phyloP scores from a whole-genome alignment of 2,888 invertebrate genomes.

The Dryobota labecula region DNA sequence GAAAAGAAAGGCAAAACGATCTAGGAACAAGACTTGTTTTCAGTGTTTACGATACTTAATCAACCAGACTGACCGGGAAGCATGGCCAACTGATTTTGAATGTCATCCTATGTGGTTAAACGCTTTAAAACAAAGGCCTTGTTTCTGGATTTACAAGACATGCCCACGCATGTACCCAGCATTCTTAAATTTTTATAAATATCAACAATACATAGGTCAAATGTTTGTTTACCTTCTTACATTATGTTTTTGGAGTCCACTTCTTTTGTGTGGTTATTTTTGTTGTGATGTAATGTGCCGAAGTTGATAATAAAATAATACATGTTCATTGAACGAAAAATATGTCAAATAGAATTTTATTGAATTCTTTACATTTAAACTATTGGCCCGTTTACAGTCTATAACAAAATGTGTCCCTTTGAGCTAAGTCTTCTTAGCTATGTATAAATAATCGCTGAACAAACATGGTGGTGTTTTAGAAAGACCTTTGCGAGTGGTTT shows the following conservation, averaged over 20 bases:
- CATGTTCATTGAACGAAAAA: conserved; percentile 15
- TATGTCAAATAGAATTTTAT: background rate
- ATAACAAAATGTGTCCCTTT: background rate
- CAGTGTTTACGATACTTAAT: conserved; percentile 17
- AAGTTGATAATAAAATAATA: conserved; percentile 15
- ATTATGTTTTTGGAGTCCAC: conserved; percentile 75
- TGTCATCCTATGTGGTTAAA: conserved; percentile 38
- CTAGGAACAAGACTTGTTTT: background rate
- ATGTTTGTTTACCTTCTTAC: conserved; percentile 63
- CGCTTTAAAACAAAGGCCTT: conserved; percentile 35
- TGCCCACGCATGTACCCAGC: conserved; percentile 69
- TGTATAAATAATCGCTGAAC: too few species aligned
- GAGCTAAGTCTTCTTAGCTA: too few species aligned
- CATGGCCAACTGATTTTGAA: conserved; percentile 32
- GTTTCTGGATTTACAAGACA: conserved; percentile 32
- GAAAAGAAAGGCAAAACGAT: background rate
- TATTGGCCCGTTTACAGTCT: background rate
- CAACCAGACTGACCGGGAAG: conserved; percentile 21
- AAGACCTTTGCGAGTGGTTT: too few species aligned
- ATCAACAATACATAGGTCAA: conserved; percentile 53
- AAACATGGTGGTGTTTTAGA: too few species aligned
- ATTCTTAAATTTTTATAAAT: conserved; percentile 60
- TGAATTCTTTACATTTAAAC: background rate
- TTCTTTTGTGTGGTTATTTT: conserved; percentile 66
- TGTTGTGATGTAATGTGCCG: conserved; percentile 54